Base-by-base conservation (phyloP, 2,888 invertebrate species). In the Andrena fulva region DNA sequence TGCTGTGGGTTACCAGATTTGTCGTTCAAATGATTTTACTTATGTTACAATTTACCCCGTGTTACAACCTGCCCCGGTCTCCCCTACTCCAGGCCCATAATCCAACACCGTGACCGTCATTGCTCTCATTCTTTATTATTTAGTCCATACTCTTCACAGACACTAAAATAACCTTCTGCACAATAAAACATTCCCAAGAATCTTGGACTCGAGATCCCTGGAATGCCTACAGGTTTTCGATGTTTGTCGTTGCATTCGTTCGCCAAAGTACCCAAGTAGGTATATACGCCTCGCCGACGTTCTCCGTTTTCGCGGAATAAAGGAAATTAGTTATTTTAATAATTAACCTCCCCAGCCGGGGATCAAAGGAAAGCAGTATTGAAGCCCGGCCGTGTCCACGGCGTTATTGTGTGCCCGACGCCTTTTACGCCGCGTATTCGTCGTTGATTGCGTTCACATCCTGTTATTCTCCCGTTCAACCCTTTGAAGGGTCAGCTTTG, bases 401-500 rank as follows among this genome's bases (percentile, higher is more conserved):
- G 73, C 54, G 71, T 74, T 78, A 67, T 82, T 79, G 77, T 78
- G 77, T 78, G 71, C 24, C 56, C 63, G 78, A 71, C 69, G 82
- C 78, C 83, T 82, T 83, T 83, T 70, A 82, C 66, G 67, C 27
- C 50, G 64, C 70, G 66, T 82, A 82, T 78, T 74, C 82, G 74
- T 67, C 83, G 83, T 84, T 84, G 82, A 84, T 84, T 82, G 78
- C 74, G 83, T 84, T 71, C 82, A 74, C 82, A 71, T 84, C 82
- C 82, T 78, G 82, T 84, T 84, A 82, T 84, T 82, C 82, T 71
- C 62, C 78, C 72, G 78, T 77, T 62, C 78, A 82, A 82, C 83
- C 83, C 83, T 84, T 84, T 84, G 83, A 82, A 82, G 82, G 82
- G 83, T 73, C 74, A 67, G 78, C 83, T 84, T 84, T 79, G 83